Evolutionary conservation across 2,113 vertebrate genomes (phyloP), one percentile per base, ranked within the genome.

Genomic region (Rhizomys pruinosus): DNA sequence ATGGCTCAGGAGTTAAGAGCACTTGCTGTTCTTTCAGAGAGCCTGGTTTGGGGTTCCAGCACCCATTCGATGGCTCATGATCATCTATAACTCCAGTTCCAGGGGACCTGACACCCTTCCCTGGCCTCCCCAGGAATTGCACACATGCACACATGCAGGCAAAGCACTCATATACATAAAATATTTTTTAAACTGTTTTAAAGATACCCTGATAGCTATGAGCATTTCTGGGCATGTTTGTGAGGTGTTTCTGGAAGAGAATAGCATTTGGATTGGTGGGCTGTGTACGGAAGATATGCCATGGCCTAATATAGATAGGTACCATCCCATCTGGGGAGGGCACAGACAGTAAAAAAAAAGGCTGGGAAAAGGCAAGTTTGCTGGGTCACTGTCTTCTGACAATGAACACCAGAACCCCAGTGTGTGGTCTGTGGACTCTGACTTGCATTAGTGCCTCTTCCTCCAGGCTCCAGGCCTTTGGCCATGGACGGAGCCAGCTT

Each of bases 401-500:
- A 13, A 5, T 47, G 42, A 23, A 29, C 42, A 76, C 17, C 6
- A 72, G 37, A 39, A 72, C 37, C 39, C 37, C 37, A 76, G 22
- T 32, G 39, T 76, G 25, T 27, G 27, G 25, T 13, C 73, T 47
- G 39, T 29, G 27, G 73, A 47, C 27, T 27, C 73, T 47, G 42
- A 32, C 73, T 17, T 32, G 73, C 29, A 9, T 42, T 11, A 25
- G 71, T 42, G 22, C 23, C 37, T 20, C 11, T 42, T 25, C 37
- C 39, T 23, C 23, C 0, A 39, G 42, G 73, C 17, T 76, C 44
- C 73, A 76, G 44, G 15, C 15, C 44, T 76, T 47, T 74, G 44
- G 1, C 0, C 16, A 1, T 32, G 44, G 25, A 32, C 12, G 3
- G 7, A 52, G 42, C 42, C 16, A 4, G 5, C 3, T 4, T 47